Base-by-base conservation (phyloP, 2,888 invertebrate genomes). In the Aporophyla nigra region DNA sequence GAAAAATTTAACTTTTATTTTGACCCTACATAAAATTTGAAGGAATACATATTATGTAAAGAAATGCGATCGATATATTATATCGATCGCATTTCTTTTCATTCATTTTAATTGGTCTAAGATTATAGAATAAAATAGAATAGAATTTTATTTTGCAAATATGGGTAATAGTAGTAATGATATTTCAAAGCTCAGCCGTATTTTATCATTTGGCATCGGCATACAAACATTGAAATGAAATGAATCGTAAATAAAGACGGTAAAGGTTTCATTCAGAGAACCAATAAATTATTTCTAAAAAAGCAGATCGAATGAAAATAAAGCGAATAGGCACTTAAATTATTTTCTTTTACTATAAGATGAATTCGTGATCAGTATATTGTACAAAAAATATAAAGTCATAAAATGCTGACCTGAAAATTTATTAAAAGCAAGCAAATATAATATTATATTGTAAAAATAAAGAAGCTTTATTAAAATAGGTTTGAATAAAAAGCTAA, bases 241-340 rank as follows among this genome's bases (percentile, higher is more conserved):
- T 19, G n/a, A 27, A 43, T 58, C 49, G 33, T 54, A 16, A 76
- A 43, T 27, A 62, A 24, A 16, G 5, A 53, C 40, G 33, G 49
- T 33, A 3, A 58, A 43, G 67, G 16, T 53, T 68, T 53, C 0
- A 68, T 61, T 21, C 16, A 9, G 9, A 14, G 9, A 16, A 16
- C 16, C 46, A 54, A 40, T 59, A 16, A n/a, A 21, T 54, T 54
- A 27, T 33, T 66, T 61, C 16, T 46, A n/a, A 21, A 46, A 12
- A 77, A 58, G 46, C 21, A 33, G 27, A 56, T 46, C 19, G 9
- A 51, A 56, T 63, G 19, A 59, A 72, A 73, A 72, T 19, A 65
- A 63, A 58, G 21, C 5, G 27, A 59, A 53, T 9, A 62, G 0
- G 5, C n/a, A 5, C 7, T 27, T 51, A 1, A 0, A 54, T 43